Evolutionary conservation across 2,888 invertebrate species (phyloP), one percentile per base, ranked within the genome.

Genomic region (Stenoptilia bipunctidactyla): DNA sequence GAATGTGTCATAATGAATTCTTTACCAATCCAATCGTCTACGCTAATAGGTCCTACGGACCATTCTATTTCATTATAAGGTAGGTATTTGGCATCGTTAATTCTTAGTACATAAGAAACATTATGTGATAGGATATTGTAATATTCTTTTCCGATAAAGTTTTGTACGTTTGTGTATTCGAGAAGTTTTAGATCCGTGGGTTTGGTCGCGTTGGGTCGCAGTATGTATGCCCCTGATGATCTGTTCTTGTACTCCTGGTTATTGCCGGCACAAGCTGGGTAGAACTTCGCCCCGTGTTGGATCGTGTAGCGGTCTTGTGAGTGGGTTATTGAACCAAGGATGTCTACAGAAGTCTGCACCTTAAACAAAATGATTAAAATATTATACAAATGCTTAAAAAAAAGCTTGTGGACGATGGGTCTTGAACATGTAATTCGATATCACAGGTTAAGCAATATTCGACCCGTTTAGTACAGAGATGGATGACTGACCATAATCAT

Each of bases 201-300:
- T 0, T 15, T 34, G 0, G 83, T 66, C 0, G 76, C 73, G 36
- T 86, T 86, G 0, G 94, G 94, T 38, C 94, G 82, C 66, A 95
- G 94, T 25, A 97, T 92, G 56, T 99, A 98, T 0, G 98, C 98
- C 0, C 98, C 98, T 0, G 97, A 97, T 0, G 96, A 90, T 43
- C 96, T 80, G 48, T 88, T 87, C 0, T 65, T 55, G 1, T 84
- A 84, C 1, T 76, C 68, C 0, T 58, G 60, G 55, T 93, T 93
- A 55, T 92, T 82, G 0, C 94, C 94, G 1, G 68, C 66, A 34
- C 86, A 87, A 0, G 89, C 92, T 14, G 86, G 75, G 56, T 96
- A 97, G 58, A 20, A 20, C 20, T 8, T 20, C 3, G 20, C 20
- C 8, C 20, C 20, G 20, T 20, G 20, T 3, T 8, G 3, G 20